Conservation (phyloP, 1,140 invertebrate genomes). For the Brachionus manjavacas region DNA sequence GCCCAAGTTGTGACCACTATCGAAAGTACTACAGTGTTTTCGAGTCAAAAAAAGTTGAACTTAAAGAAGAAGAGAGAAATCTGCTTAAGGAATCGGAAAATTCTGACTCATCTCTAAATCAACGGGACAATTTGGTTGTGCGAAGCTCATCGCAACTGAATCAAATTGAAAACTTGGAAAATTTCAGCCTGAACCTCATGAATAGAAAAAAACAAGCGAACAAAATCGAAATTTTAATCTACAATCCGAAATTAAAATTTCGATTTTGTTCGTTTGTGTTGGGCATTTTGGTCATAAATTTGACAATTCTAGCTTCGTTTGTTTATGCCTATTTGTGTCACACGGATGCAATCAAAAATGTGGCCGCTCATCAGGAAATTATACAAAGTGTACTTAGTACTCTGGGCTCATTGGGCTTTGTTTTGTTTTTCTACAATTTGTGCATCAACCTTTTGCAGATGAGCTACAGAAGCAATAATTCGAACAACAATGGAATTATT, state of each 20-base stretch:
- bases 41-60: background rate
- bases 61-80: background rate
- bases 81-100: background rate
- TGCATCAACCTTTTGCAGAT: background rate
- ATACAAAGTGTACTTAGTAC: background rate
- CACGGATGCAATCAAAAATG: background rate
- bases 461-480: background rate
- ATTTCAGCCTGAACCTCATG: background rate
- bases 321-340: background rate
- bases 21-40: background rate
- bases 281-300: background rate
- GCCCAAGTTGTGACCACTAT: background rate
- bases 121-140: conserved; percentile 12
- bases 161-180: background rate
- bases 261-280: background rate
- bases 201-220: background rate
- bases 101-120: background rate
- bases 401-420: background rate
- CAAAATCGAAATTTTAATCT: background rate
- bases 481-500: background rate
- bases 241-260: background rate
- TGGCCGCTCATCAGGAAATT: background rate
- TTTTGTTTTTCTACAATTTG: background rate
- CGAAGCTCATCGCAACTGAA: background rate
- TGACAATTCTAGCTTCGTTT: background rate